Percentiles rank a stretch among this genome's conserved stretches.
These are phyloP conservation scores for Ferrisia virgata DNA, from an alignment of 2,888 invertebrate genomes.

Conservation along the genomic window DNA sequence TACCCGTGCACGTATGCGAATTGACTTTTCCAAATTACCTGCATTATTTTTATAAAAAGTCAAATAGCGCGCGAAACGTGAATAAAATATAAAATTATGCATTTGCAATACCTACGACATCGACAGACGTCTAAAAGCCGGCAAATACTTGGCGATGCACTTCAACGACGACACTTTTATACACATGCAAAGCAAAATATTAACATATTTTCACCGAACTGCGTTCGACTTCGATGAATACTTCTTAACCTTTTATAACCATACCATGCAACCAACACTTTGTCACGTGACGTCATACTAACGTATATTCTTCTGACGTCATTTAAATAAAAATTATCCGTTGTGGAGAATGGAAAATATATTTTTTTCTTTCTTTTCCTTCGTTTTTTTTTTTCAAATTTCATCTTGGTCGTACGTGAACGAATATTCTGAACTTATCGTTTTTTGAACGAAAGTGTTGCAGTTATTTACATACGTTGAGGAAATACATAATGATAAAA, in stretches of 20 bases:
- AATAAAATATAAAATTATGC: slow-evolving; percentile 3
- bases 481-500: too few species aligned
- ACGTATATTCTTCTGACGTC: neutral
- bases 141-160: neutral
- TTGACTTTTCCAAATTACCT: slow-evolving; percentile 6
- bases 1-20: neutral
- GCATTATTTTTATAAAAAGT: neutral
- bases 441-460: too few species aligned
- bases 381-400: neutral
- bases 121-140: neutral
- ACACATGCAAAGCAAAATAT: slow-evolving; percentile 1
- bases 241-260: neutral
- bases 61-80: slow-evolving; percentile 1
- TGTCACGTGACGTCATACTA: neutral
- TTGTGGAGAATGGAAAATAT: neutral
- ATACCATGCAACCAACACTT: neutral
- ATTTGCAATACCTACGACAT: neutral
- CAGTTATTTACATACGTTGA: too few species aligned
- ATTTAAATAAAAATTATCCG: neutral
- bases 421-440: too few species aligned
- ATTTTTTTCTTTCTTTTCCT: too few species aligned
- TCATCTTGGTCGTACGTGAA: neutral
- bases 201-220: neutral
- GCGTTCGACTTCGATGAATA: neutral
- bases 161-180: neutral